phyloP scores from a whole-genome alignment of 1,140 invertebrate species.

The Galleria mellonella region DNA sequence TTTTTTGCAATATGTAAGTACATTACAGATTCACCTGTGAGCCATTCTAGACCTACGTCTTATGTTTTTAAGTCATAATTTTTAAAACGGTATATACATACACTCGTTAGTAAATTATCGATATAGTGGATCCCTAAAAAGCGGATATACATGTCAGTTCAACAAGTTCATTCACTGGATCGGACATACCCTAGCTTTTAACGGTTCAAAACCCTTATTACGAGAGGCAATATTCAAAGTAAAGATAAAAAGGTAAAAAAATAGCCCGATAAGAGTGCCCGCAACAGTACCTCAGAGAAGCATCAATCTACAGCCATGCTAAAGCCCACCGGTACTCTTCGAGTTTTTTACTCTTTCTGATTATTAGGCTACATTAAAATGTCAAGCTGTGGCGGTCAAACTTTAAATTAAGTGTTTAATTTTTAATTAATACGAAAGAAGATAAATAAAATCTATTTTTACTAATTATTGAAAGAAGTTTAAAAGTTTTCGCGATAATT shows the following conservation, averaged over 20 bases:
- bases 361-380: conserved; percentile 71
- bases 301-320: conserved; percentile 61
- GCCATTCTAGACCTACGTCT: no score
- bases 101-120: no score
- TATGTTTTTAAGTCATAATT: no score
- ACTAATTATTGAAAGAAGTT: no score
- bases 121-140: no score
- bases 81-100: no score
- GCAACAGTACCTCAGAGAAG: conserved; percentile 25
- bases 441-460: no score
- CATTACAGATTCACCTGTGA: no score
- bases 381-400: conserved; percentile 43
- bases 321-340: conserved; percentile 60
- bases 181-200: conserved; percentile 39
- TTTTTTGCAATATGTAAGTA: no score
- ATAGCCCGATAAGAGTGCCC: conserved; percentile 28
- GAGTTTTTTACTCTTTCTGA: conserved; percentile 56
- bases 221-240: conserved; percentile 55
- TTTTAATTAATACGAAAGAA: no score
- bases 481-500: no score
- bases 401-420: conserved; percentile 10
- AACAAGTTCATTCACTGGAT: conserved; percentile 52
- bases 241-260: conserved; percentile 49
- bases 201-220: conserved; percentile 53
- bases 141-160: conserved; percentile 7